Conservation (phyloP, 2,113 vertebrate genomes). For the Galemys pyrenaicus region DNA sequence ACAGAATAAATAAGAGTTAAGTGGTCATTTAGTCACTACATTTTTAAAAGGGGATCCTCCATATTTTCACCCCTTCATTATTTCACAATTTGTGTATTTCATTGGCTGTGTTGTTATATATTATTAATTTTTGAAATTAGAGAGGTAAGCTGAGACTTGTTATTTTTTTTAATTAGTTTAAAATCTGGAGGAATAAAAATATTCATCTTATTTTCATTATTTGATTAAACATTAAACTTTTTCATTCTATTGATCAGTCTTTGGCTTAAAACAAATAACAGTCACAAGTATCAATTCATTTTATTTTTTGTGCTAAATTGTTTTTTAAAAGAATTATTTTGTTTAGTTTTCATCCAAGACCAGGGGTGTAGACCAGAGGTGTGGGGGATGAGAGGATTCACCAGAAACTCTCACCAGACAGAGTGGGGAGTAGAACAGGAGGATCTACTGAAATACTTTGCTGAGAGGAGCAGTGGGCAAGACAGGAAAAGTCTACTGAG, state of each 20-base stretch:
- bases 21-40: background rate
- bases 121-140: background rate
- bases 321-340: too few species aligned
- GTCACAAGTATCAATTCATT: background rate
- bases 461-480: too few species aligned
- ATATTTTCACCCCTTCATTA: background rate
- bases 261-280: background rate
- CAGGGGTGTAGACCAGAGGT: too few species aligned
- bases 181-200: background rate
- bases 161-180: background rate
- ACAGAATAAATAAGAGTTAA: background rate
- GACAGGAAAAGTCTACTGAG: too few species aligned
- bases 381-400: too few species aligned
- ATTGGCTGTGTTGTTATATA: background rate
- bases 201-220: background rate
- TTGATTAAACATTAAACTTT: background rate
- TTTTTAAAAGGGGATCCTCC: background rate
- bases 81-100: background rate
- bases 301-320: background rate
- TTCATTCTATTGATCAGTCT: background rate
- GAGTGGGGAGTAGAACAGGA: too few species aligned
- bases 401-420: too few species aligned
- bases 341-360: too few species aligned
- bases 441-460: too few species aligned
- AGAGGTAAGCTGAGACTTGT: background rate